Evolutionary conservation across 2,113 vertebrate genomes (phyloP).

Genomic region (Himantopus leucocephalus): DNA sequence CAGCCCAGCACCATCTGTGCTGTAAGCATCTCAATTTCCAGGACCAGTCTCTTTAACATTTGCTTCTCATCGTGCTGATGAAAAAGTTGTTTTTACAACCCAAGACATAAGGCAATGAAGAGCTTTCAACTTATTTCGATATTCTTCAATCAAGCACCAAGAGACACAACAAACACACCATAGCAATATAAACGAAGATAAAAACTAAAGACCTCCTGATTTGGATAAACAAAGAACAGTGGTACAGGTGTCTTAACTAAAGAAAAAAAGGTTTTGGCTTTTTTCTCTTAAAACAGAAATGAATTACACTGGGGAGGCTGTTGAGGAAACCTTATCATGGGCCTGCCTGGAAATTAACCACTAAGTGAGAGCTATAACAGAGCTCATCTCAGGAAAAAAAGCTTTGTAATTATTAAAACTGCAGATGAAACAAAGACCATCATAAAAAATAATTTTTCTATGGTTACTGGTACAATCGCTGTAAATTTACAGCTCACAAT

Average conservation of each 20-base stretch:
- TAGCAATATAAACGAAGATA: neutral
- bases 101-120: neutral
- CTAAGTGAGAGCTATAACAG: neutral
- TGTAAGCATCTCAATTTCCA: neutral
- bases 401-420: neutral
- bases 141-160: neutral
- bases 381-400: neutral
- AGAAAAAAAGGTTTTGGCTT: neutral
- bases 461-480: neutral
- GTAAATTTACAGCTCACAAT: neutral
- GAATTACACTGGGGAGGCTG: neutral
- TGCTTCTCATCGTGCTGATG: neutral
- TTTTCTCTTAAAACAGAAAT: neutral
- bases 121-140: neutral
- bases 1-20: neutral
- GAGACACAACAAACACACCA: neutral
- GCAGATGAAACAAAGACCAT: neutral
- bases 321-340: neutral
- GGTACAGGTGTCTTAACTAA: neutral
- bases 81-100: neutral
- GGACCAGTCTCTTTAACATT: neutral
- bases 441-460: neutral
- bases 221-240: neutral
- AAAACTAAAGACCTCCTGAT: neutral
- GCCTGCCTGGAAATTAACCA: neutral